Base-by-base conservation (phyloP, 2,888 invertebrate genomes). In the Drosophila mettleri region DNA sequence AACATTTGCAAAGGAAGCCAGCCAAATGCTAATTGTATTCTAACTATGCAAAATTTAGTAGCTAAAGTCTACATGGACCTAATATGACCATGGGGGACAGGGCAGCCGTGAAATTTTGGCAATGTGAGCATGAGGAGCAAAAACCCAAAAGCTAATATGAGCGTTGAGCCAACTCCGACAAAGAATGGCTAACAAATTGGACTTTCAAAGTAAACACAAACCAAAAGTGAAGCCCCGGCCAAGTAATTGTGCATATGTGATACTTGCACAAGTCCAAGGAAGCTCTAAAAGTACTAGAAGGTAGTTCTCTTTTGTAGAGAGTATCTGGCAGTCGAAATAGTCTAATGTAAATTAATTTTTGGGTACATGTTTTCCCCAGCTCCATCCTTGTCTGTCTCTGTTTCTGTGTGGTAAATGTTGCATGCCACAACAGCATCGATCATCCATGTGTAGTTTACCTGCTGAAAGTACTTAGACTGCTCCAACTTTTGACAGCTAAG, bases 371-470 rank as follows among this genome's bases (percentile, higher is more conserved):
- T 41, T 14, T 14, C 39, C 2, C 4, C 18, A 7, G 7, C 14
- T 7, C 6, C 3, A 1, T 14, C 9, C 7, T n/a, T 3, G 2
- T 18, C 2, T 12, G 9, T 24, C 2, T 4, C 10, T 6, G 24
- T 12, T 4, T 8, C 16, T 20, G 14, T 16, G 33, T 48, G 38
- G 31, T 45, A 16, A 38, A 10, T 46, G 45, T 18, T 45, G 29
- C 34, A 49, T 49, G 63, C 63, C 63, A 43, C 63, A 41, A 22
- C 20, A 34, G 63, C 48, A 62, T 62, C 39, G 62, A 62, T 62
- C 62, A 48, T 48, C 9, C 62, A 27, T 16, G 9, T 51, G 41
- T n/a, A 22, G 43, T 33, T 54, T 43, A 54, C 43, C 54, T 24
- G 43, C 18, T 24, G 43, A 33, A 54, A 54, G 29, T 34, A 29